Base-by-base conservation (phyloP, 2,113 vertebrate species). In the Plecotus auritus region DNA sequence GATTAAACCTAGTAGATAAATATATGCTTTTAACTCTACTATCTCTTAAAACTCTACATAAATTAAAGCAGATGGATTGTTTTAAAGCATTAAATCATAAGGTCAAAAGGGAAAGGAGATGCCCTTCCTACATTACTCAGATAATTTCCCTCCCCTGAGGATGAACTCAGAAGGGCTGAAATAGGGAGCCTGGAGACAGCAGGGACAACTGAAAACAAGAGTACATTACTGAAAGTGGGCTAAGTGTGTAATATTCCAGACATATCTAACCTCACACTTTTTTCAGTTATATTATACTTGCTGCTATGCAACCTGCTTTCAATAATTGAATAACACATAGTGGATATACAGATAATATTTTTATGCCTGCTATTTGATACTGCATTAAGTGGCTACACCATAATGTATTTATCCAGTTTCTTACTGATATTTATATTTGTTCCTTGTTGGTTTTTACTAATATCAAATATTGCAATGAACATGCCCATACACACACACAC, bases 11-110 rank as follows among this genome's bases (percentile, higher is more conserved):
- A 1, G 76, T 49, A 54, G 45, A 59, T 90, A 47, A 90, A 66
- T 40, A 82, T 66, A 81, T 64, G 45, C 37, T 95, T 83, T 72
- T 69, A 90, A 86, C 40, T 92, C 47, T 87, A 61, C 35, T 66
- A 40, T 42, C 28, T 67, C 23, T 45, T 78, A 91, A 93, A 81
- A 59, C 20, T 78, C 37, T 69, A 80, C 45, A 89, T 73, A 90
- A 89, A 95, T 89, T 91, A 85, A 91, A 88, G 42, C 17, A 78
- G n/a, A 51, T 37, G 61, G 9, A 84, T 77, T 95, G 70, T 56
- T 89, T 85, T 77, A 66, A 89, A 93, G 16, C 26, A 80, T 80
- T 96, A 83, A 88, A 72, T 32, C 37, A 82, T 26, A 84, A 78
- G 40, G 74, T 67, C 45, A 91, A 80, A 76, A 81, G 20, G 35